These are phyloP conservation scores for Stenchaetothrips biformis DNA, from an alignment of 2,888 invertebrate species.

Conservation along the genomic window DNA sequence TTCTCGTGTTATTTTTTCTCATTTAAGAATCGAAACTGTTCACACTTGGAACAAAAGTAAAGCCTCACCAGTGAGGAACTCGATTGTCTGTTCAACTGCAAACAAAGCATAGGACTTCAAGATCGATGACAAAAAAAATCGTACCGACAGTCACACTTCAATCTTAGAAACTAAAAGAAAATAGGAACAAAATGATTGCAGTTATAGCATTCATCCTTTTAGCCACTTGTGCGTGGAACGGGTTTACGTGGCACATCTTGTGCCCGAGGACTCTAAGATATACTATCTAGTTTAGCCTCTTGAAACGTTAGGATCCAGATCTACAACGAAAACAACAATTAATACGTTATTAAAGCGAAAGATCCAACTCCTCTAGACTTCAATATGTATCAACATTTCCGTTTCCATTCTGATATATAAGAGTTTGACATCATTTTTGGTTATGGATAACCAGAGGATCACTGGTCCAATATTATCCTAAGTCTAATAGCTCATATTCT, in stretches of 20 bases:
- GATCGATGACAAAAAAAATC: not conserved
- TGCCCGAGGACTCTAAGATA: not conserved
- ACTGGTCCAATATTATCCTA: not conserved
- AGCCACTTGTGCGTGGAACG: constrained; percentile 12
- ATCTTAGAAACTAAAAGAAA: constrained; percentile 19
- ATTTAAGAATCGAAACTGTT: not conserved
- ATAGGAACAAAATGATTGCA: not conserved
- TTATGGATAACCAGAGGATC: not conserved
- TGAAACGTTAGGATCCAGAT: not conserved
- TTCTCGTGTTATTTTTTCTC: too few relatives aligned
- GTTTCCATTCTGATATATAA: constrained; percentile 1
- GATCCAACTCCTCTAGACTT: constrained; percentile 5
- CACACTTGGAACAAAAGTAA: not conserved
- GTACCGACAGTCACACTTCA: constrained; percentile 1
- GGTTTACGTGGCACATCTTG: too few relatives aligned
- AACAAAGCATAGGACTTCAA: not conserved
- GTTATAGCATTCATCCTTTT: not conserved
- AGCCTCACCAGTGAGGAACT: too few relatives aligned
- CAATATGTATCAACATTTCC: constrained; percentile 23
- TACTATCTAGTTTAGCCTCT: too few relatives aligned
- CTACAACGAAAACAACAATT: not conserved
- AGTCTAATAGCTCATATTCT: too few relatives aligned
- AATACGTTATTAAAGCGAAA: not conserved
- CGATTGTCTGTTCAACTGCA: not conserved
- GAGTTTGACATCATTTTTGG: not conserved